phyloP scores from a whole-genome alignment of 2,888 invertebrate genomes.

The Cataglyphis albicans region DNA sequence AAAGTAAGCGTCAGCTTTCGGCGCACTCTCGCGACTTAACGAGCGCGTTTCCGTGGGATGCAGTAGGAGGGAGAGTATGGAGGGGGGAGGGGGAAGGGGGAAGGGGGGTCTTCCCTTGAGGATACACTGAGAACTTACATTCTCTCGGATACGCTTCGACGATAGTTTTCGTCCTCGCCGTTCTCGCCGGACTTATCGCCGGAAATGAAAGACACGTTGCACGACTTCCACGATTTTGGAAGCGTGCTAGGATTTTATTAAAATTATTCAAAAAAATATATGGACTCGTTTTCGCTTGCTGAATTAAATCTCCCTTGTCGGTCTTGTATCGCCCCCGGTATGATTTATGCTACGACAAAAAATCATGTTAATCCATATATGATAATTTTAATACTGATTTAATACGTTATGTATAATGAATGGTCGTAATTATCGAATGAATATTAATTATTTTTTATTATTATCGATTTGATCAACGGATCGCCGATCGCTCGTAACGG shows the following conservation, averaged over 20 bases:
- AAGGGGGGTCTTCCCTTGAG: not conserved
- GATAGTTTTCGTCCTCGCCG: not conserved
- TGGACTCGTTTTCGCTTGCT: not conserved
- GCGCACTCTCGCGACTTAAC: slow-evolving; percentile 65
- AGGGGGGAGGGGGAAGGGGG: too few species aligned
- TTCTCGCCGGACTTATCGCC: not conserved
- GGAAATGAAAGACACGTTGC: not conserved
- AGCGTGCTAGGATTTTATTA: not conserved
- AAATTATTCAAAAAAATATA: not conserved
- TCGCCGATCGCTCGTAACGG: slow-evolving; percentile 2
- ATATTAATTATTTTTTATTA: slow-evolving; percentile 52
- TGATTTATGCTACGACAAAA: not conserved
- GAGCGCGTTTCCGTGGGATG: slow-evolving; percentile 31
- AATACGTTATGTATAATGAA: slow-evolving; percentile 29
- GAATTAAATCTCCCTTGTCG: not conserved
- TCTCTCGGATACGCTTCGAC: slow-evolving; percentile 25
- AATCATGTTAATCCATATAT: slow-evolving; percentile 1
- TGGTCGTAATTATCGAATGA: slow-evolving; percentile 28
- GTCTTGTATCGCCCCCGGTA: not conserved
- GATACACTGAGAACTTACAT: slow-evolving; percentile 15
- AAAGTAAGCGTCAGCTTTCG: slow-evolving; percentile 52
- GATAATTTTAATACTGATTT: slow-evolving; percentile 38
- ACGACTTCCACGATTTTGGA: not conserved
- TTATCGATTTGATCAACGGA: slow-evolving; percentile 30
- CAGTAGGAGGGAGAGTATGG: not conserved